Base-by-base conservation (phyloP, 2,113 vertebrate species). In the Lagenorhynchus albirostris region DNA sequence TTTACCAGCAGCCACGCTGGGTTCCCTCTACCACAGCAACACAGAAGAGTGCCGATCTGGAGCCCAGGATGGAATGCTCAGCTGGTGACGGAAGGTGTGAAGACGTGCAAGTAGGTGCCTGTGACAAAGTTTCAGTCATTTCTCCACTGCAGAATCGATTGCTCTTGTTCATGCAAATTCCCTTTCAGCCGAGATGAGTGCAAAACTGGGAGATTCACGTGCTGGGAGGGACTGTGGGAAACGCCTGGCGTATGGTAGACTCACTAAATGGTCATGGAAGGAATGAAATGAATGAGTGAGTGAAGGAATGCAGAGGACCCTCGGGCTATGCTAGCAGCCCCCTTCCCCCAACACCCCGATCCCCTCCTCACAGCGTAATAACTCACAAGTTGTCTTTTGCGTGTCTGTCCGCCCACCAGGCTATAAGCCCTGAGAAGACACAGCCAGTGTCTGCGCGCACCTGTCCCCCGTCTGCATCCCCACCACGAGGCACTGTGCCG, bases 11-110 rank as follows among this genome's bases (percentile, higher is more conserved):
- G 65, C 74, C 73, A 2, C 23, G 41, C 67, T 33, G 65, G n/a
- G 83, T 62, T 91, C 76, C 89, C 70, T 90, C 58, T 17, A 38
- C 55, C 47, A 2, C 41, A 70, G 81, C 25, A 68, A 41, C 11
- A 8, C 20, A 29, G 62, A 77, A 31, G 65, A 41, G 10, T 0
- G 63, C n/a, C 6, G 5, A 44, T 41, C 86, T 33, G 50, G 71
- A 62, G 41, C 80, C 38, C 74, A 0, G 74, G 55, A 83, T 58
- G 90, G 68, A 74, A 50, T 1, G 8, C 29, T 91, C 86, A 14
- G 71, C 80, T 33, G 50, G 63, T 0, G 1, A 41, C 82, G 60
- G 86, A 74, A 91, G 95, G 92, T 68, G n/a, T 84, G 95, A 97
- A 96, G 82, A 71, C 2, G 0, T 53, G 18, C 91, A 50, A 74